phyloP scores from a whole-genome alignment of 2,888 invertebrate species.

The Chloromyia formosa region DNA sequence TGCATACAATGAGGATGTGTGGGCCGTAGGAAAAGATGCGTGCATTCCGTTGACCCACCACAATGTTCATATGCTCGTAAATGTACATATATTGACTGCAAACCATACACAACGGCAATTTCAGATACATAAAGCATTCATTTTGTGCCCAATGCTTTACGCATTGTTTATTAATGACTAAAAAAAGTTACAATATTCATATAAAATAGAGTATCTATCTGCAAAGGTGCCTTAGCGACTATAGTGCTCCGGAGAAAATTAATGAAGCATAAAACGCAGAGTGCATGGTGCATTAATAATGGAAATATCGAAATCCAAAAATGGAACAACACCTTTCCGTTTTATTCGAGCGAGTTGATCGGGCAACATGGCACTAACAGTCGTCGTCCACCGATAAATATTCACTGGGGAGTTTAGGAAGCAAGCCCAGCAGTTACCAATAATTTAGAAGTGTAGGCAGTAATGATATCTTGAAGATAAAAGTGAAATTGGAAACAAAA shows the following conservation, averaged over 20 bases:
- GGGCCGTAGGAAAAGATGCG: slow-evolving; percentile 1
- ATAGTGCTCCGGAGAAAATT: neutral
- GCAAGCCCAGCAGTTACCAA: no score
- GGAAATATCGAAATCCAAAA: neutral
- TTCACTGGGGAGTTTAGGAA: no score
- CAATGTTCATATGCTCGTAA: neutral
- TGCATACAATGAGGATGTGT: slow-evolving; percentile 6
- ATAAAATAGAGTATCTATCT: no score
- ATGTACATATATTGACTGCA: neutral
- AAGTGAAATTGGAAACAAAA: no score
- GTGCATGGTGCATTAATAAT: neutral
- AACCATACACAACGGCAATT: neutral
- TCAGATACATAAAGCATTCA: slow-evolving; percentile 8
- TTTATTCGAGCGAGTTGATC: neutral
- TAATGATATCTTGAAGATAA: no score
- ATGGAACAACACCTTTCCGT: slow-evolving; percentile 2
- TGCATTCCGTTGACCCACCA: slow-evolving; percentile 25
- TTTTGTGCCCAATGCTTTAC: slow-evolving; percentile 9
- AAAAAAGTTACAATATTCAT: neutral
- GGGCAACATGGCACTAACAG: no score
- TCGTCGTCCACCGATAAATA: no score
- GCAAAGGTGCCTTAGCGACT: neutral
- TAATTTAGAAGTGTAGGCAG: no score
- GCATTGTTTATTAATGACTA: slow-evolving; percentile 21
- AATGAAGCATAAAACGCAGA: neutral